phyloP scores from a whole-genome alignment of 2,888 invertebrate species.

The Steinernema carpocapsae region DNA sequence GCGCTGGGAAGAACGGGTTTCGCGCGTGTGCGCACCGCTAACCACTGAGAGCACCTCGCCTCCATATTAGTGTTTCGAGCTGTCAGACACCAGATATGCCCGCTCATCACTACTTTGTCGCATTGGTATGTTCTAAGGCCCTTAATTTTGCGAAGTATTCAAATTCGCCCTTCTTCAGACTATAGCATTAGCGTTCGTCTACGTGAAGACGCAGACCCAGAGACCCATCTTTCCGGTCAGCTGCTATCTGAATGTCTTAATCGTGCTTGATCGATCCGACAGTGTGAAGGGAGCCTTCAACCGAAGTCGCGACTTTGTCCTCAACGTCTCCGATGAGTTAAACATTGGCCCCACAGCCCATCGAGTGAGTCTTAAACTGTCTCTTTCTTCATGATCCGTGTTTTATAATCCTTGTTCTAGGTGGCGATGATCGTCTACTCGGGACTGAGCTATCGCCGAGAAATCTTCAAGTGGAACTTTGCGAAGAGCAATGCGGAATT shows the following conservation, averaged over 20 bases:
- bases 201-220: constrained; percentile 45
- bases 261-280: constrained; percentile 61
- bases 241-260: constrained; percentile 65
- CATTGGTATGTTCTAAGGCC: constrained; percentile 20
- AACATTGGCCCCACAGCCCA: constrained; percentile 65
- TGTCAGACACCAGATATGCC: constrained; percentile 35
- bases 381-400: background rate
- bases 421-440: constrained; percentile 66
- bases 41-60: constrained; percentile 35
- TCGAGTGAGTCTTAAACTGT: constrained; percentile 45
- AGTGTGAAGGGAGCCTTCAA: constrained; percentile 63
- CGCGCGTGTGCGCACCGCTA: constrained; percentile 33
- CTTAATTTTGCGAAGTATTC: background rate
- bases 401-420: constrained; percentile 38
- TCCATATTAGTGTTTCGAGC: constrained; percentile 35
- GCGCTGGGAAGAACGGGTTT: constrained; percentile 35
- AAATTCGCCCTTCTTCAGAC: background rate
- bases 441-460: constrained; percentile 58
- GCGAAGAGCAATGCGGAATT: constrained; percentile 65
- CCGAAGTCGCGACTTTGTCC: constrained; percentile 62
- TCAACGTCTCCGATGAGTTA: constrained; percentile 65
- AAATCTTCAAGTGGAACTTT: constrained; percentile 64
- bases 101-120: constrained; percentile 35
- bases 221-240: constrained; percentile 62
- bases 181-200: constrained; percentile 13